Conservation (phyloP, 2,113 vertebrate species). For the Xiphorhynchus elegans region DNA sequence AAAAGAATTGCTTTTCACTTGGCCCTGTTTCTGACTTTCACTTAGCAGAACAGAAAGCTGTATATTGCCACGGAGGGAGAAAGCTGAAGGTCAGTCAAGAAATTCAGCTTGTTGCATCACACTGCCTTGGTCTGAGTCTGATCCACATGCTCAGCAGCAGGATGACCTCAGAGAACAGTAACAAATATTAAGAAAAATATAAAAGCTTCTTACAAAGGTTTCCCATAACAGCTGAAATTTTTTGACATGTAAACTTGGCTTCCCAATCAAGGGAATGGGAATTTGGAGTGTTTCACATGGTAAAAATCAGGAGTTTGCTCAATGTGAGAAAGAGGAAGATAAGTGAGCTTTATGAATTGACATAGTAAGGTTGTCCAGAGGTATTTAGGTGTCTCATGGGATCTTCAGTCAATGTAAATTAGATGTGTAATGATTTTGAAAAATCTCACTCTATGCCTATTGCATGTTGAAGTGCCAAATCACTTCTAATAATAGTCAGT, state of each 20-base stretch:
- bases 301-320: background rate
- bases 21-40: background rate
- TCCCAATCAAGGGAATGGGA: background rate
- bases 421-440: constrained; percentile 29
- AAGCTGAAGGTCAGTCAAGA: constrained; percentile 35
- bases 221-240: background rate
- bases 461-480: constrained; percentile 1
- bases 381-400: constrained; percentile 21
- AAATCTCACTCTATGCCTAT: constrained; percentile 8
- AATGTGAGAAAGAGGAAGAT: background rate
- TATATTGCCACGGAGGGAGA: background rate
- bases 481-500: background rate
- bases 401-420: constrained; percentile 45
- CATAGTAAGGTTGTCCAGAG: background rate
- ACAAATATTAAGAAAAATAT: background rate
- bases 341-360: constrained; percentile 11
- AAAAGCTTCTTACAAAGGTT: background rate
- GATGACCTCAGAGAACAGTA: background rate
- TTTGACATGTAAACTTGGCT: background rate
- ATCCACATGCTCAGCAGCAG: background rate
- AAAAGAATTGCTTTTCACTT: background rate
- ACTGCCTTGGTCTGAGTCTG: constrained; percentile 1
- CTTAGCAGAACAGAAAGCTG: constrained; percentile 18
- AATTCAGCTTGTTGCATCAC: constrained; percentile 31
- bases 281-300: background rate